These are phyloP conservation scores for Odontamblyopus lacepedii DNA, from an alignment of 2,797 vertebrate genomes.

Conservation along the genomic window DNA sequence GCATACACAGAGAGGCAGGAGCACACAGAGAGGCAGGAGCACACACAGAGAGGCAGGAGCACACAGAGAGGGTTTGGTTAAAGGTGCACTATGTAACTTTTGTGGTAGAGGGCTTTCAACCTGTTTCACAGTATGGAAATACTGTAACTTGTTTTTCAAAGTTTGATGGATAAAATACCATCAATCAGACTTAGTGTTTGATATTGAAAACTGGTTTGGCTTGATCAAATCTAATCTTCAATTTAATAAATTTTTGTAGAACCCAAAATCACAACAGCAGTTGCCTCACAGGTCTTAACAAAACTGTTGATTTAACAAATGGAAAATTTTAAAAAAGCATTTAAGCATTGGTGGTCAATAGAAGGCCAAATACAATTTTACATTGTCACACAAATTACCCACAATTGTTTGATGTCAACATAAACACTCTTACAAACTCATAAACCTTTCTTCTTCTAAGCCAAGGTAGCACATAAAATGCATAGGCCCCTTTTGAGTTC, in stretches of 20 bases:
- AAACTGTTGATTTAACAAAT: too few species aligned
- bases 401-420: neutral
- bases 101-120: neutral
- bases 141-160: neutral
- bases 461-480: conserved; percentile 11
- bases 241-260: too few species aligned
- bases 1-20: too few species aligned
- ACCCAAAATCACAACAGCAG: too few species aligned
- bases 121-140: neutral
- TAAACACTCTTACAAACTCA: neutral
- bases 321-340: too few species aligned
- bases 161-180: neutral
- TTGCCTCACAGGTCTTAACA: too few species aligned
- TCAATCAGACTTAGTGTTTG: too few species aligned
- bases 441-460: conserved; percentile 6
- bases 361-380: neutral
- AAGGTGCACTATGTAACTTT: neutral
- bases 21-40: too few species aligned
- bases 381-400: neutral
- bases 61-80: neutral
- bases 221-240: neutral
- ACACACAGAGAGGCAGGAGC: too few species aligned
- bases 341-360: too few species aligned
- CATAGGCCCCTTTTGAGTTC: conserved; percentile 41
- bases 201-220: neutral